Percentiles rank a stretch among this genome's conserved stretches.
Evolutionary conservation across 2,113 vertebrate genomes (phyloP).

Genomic region (Chelonoidis abingdonii): DNA sequence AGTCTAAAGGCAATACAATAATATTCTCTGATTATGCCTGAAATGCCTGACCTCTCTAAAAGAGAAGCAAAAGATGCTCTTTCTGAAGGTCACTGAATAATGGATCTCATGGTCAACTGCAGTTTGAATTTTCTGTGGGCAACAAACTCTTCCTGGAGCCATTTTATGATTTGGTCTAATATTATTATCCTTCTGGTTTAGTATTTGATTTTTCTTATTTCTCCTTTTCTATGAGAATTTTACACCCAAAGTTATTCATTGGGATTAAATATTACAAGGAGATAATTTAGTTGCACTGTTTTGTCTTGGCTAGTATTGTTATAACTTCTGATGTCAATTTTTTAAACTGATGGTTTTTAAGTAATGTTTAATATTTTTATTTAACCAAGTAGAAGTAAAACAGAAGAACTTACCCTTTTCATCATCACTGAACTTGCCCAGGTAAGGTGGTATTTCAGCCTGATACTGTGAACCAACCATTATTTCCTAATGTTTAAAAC

Average conservation of each 20-base stretch:
- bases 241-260: neutral
- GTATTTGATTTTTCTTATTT: neutral
- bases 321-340: neutral
- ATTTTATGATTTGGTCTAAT: neutral
- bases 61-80: neutral
- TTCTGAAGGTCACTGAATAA: neutral
- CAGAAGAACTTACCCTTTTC: conserved; percentile 83
- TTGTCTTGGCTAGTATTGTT: neutral
- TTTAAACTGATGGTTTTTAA: neutral
- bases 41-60: neutral
- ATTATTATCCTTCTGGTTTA: neutral
- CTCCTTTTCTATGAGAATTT: neutral
- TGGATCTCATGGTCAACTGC: neutral
- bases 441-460: conserved; percentile 92
- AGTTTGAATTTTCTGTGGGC: neutral
- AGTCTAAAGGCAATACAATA: neutral
- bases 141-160: neutral
- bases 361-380: neutral
- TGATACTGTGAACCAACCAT: conserved; percentile 97
- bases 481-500: conserved; percentile 88
- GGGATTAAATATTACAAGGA: neutral
- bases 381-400: neutral
- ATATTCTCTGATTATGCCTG: neutral
- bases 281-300: neutral
- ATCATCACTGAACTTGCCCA: conserved; percentile 83